These are phyloP conservation scores for Ladona fulva DNA, from an alignment of 1,140 invertebrate genomes.

Conservation along the genomic window DNA sequence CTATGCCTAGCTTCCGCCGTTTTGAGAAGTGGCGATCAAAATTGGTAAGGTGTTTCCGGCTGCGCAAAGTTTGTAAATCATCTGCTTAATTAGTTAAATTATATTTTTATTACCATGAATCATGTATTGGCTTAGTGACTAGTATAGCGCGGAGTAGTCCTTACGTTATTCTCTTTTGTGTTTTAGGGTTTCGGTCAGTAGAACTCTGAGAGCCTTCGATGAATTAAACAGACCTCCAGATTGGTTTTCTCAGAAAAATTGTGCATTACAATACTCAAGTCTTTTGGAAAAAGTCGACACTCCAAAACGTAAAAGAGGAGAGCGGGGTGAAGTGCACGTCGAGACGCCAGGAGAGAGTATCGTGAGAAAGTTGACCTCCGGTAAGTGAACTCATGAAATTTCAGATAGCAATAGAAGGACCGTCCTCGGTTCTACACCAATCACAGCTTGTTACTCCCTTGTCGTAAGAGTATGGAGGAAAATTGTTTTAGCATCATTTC, in stretches of 20 bases:
- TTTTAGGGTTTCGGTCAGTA: slow-evolving; percentile 69
- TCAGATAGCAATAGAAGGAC: no score
- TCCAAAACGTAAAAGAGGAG: slow-evolving; percentile 76
- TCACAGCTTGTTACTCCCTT: no score
- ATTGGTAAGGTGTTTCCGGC: slow-evolving; percentile 62
- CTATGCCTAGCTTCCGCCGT: slow-evolving; percentile 80
- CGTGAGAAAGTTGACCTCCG: slow-evolving; percentile 57
- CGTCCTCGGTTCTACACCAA: no score
- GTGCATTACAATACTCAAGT: slow-evolving; percentile 78
- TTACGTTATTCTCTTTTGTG: no score
- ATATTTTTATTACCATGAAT: no score
- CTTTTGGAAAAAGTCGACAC: slow-evolving; percentile 76
- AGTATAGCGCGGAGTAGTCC: no score
- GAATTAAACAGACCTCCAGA: slow-evolving; percentile 69
- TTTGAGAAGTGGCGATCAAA: slow-evolving; percentile 80
- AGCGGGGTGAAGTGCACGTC: slow-evolving; percentile 41
- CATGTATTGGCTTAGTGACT: no score
- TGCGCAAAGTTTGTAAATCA: no score
- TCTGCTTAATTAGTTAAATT: no score
- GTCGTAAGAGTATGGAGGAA: no score
- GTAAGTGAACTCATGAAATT: no score
- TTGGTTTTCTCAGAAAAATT: slow-evolving; percentile 88
- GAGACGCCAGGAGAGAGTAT: slow-evolving; percentile 76
- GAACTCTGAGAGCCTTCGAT: slow-evolving; percentile 52
- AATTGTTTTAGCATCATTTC: no score